phyloP scores from a whole-genome alignment of 2,888 invertebrate species.

The Pristionchus arcanus region DNA sequence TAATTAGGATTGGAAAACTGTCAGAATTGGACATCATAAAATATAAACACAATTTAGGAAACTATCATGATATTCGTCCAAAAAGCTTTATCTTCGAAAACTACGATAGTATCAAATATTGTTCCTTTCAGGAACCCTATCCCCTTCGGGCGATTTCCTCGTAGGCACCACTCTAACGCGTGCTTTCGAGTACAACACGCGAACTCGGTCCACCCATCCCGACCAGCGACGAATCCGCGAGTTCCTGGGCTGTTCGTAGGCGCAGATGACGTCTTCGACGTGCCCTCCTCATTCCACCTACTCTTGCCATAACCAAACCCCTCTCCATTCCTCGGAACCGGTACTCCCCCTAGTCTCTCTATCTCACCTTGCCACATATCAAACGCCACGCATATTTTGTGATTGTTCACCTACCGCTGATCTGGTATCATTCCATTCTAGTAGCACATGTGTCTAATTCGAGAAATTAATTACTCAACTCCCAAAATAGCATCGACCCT shows the following conservation, averaged over 20 bases:
- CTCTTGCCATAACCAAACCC: not conserved
- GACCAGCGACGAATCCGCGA: constrained; percentile 34
- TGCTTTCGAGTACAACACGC: constrained; percentile 64
- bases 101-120: not conserved
- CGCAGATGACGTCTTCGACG: not conserved
- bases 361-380: constrained; percentile 36
- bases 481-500: not conserved
- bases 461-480: not conserved
- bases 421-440: not conserved
- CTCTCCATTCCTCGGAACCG: not conserved
- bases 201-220: constrained; percentile 57
- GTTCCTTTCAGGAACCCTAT: constrained; percentile 19
- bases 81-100: not conserved
- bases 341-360: not conserved
- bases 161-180: constrained; percentile 61
- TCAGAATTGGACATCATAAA: no score
- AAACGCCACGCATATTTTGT: not conserved
- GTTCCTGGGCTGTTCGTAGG: constrained; percentile 27
- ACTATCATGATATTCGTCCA: no score
- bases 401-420: not conserved
- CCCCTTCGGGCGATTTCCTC: constrained; percentile 37
- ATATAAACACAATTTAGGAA: no score
- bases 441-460: not conserved
- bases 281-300: not conserved
- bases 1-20: no score